Evolutionary conservation across 2,797 vertebrate species (phyloP), one percentile per base, ranked within the genome.

Genomic region (Onychomys torridus): DNA sequence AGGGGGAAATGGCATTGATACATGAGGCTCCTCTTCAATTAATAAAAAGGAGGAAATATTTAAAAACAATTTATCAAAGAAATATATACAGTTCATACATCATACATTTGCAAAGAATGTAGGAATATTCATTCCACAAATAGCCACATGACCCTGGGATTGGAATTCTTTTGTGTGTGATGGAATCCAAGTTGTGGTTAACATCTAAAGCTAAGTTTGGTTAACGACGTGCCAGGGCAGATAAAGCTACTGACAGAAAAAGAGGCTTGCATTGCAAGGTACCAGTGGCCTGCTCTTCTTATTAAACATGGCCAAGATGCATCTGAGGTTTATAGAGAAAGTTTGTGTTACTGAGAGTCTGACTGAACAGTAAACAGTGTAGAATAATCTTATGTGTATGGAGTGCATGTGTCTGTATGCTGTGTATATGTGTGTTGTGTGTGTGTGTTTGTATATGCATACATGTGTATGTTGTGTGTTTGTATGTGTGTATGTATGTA

Each of bases 31-130:
- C 99, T 99, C 99, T 99, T 99, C 99, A 99, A 99, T 99, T 99
- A 99, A 99, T 99, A 99, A 99, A 99, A 99, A 99, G 99, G 99
- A 99, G 99, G 99, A 99, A 99, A 99, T 99, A 99, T 99, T 99
- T 99, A 99, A 99, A 99, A 99, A 99, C 99, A 99, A 99, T 99
- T 99, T 99, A 99, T 99, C 99, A 99, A 98, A 96, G 97, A 98
- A 98, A 99, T 99, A 99, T 99, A 99, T 99, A 99, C 99, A 98
- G 98, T 98, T 99, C 99, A 99, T 99, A 99, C 98, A 99, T 99
- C 99, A 99, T 99, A 99, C 98, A 99, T 99, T 99, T 99, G 98
- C 99, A 99, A 99, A 99, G 99, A 98, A 98, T 98, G 90, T 98
- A 94, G 98, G 98, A 99, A 99, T 99, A 99, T 99, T 99, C 99